Conservation (phyloP, 2,888 invertebrate species). For the Drosophila meridionalis region DNA sequence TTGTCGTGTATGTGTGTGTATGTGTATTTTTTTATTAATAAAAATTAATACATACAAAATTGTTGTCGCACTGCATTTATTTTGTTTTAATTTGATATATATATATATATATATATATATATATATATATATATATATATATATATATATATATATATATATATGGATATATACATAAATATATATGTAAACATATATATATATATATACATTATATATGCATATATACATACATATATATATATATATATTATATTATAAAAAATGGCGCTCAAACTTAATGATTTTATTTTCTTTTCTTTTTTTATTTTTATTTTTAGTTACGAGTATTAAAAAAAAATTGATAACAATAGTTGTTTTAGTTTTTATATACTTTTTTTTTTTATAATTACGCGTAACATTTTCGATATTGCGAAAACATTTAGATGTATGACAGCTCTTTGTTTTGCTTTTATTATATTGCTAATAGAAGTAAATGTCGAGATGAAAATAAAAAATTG, state of each 20-base stretch:
- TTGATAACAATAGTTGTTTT: constrained; percentile 58
- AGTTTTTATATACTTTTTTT: constrained; percentile 15
- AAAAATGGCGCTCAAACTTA: constrained; percentile 72
- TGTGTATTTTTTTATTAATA: constrained; percentile 59
- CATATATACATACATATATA: constrained; percentile 26
- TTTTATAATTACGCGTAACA: constrained; percentile 35
- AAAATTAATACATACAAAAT: constrained; percentile 79
- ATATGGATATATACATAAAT: not conserved
- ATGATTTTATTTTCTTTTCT: constrained; percentile 34
- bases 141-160: constrained; percentile 10
- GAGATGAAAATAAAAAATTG: constrained; percentile 16
- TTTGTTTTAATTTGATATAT: constrained; percentile 49
- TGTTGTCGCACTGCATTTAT: constrained; percentile 61
- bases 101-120: constrained; percentile 26
- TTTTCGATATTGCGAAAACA: constrained; percentile 60
- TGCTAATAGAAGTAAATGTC: constrained; percentile 70
- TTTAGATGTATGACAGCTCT: constrained; percentile 70
- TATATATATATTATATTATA: constrained; percentile 36
- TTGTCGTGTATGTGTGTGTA: constrained; percentile 37
- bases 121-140: constrained; percentile 26
- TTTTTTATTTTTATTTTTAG: constrained; percentile 31
- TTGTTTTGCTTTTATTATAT: constrained; percentile 36
- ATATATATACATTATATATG: constrained; percentile 24
- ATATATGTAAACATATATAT: constrained; percentile 17
- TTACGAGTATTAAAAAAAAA: constrained; percentile 57